Conservation (phyloP, 1,140 invertebrate species). For the Euwallacea fornicatus region DNA sequence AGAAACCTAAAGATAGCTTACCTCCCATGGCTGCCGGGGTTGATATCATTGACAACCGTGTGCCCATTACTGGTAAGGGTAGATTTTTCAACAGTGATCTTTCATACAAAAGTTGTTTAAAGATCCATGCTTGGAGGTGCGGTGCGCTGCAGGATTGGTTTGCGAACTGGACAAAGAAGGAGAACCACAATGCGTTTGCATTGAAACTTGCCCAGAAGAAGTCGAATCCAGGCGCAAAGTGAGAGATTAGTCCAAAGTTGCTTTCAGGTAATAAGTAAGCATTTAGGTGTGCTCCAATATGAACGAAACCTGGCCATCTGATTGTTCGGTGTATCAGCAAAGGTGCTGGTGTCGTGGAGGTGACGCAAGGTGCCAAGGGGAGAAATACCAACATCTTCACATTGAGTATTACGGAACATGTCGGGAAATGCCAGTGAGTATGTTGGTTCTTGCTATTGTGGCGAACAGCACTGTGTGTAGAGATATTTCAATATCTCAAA, state of each 20-base stretch:
- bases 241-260: not conserved
- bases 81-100: not conserved
- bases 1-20: constrained; percentile 20
- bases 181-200: constrained; percentile 82
- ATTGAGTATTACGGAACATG: constrained; percentile 91
- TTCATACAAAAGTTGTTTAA: constrained; percentile 1
- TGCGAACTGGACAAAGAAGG: constrained; percentile 76
- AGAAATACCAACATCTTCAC: constrained; percentile 82
- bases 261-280: constrained; percentile 8
- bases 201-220: constrained; percentile 79
- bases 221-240: constrained; percentile 71
- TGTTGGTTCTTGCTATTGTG: not conserved
- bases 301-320: constrained; percentile 91
- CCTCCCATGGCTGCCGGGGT: constrained; percentile 31
- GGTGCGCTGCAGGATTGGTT: constrained; percentile 86
- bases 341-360: constrained; percentile 83
- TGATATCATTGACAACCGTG: constrained; percentile 41
- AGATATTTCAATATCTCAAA: no score
- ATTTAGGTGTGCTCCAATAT: constrained; percentile 81
- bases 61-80: constrained; percentile 40
- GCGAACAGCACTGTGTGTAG: no score
- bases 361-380: constrained; percentile 70
- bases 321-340: constrained; percentile 89
- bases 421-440: constrained; percentile 71
- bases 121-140: constrained; percentile 81